Evolutionary conservation across 2,888 invertebrate species (phyloP).

Genomic region (Hyppa rectilinea): DNA sequence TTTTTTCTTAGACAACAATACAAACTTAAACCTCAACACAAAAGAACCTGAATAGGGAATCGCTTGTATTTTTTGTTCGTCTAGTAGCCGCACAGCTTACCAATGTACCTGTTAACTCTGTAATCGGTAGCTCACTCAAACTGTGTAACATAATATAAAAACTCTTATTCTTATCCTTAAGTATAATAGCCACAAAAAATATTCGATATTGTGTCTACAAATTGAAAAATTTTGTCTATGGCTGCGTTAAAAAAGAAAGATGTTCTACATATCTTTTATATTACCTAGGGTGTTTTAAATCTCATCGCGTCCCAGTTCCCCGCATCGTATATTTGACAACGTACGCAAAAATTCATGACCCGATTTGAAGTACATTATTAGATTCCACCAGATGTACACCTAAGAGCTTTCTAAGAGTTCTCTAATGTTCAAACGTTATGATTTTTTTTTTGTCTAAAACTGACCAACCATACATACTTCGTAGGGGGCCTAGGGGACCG

Average conservation of each 20-base stretch:
- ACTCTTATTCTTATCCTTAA: constrained; percentile 29
- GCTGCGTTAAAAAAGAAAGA: background rate
- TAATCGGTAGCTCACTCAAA: constrained; percentile 58
- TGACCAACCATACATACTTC: constrained; percentile 86
- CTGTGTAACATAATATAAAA: constrained; percentile 49
- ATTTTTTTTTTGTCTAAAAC: constrained; percentile 85
- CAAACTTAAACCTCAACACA: constrained; percentile 50
- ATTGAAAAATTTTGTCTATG: background rate
- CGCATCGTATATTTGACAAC: constrained; percentile 70
- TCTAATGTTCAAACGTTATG: constrained; percentile 79
- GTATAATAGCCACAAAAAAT: constrained; percentile 26
- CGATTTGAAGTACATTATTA: constrained; percentile 58
- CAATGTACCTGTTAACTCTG: constrained; percentile 64
- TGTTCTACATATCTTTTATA: background rate
- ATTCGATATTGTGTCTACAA: background rate
- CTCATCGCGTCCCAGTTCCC: constrained; percentile 49
- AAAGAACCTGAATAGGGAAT: constrained; percentile 55
- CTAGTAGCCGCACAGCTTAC: constrained; percentile 49
- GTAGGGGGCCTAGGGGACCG: constrained; percentile 84
- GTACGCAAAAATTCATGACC: constrained; percentile 55
- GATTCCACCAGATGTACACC: constrained; percentile 79
- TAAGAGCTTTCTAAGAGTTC: constrained; percentile 76
- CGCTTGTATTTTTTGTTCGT: constrained; percentile 56
- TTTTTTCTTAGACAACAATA: constrained; percentile 58
- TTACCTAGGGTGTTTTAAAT: background rate